phyloP scores from a whole-genome alignment of 2,888 invertebrate species.

The Rhingia rostrata region DNA sequence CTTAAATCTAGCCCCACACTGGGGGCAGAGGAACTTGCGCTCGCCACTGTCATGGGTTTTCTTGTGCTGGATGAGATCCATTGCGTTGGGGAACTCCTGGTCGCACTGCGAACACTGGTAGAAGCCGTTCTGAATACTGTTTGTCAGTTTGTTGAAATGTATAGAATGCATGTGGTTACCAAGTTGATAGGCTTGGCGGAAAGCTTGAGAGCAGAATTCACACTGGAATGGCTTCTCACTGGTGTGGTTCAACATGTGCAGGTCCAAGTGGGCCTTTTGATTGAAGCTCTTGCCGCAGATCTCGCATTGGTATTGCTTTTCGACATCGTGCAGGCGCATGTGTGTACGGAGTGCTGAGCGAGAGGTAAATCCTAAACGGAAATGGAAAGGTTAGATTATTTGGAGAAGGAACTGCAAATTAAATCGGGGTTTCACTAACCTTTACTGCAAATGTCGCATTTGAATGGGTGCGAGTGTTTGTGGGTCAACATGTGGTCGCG shows the following conservation, averaged over 20 bases:
- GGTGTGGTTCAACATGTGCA: constrained; percentile 64
- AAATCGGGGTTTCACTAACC: constrained; percentile 19
- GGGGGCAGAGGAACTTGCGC: constrained; percentile 53
- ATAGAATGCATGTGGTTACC: constrained; percentile 63
- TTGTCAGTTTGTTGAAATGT: constrained; percentile 37
- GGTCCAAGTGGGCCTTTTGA: constrained; percentile 64
- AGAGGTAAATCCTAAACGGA: constrained; percentile 70
- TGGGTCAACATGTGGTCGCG: constrained; percentile 76
- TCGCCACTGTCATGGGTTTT: constrained; percentile 51
- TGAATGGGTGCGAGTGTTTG: constrained; percentile 76
- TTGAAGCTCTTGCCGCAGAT: constrained; percentile 67
- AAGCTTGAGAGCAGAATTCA: constrained; percentile 63
- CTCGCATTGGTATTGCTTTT: constrained; percentile 63
- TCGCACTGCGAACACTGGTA: constrained; percentile 50
- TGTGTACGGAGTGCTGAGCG: constrained; percentile 76
- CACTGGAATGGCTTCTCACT: constrained; percentile 63
- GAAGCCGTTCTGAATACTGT: constrained; percentile 32
- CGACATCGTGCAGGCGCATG: constrained; percentile 60
- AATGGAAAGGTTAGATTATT: background rate
- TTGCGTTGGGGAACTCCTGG: constrained; percentile 31
- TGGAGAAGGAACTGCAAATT: background rate
- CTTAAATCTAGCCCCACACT: constrained; percentile 57
- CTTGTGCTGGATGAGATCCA: constrained; percentile 52
- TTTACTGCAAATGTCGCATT: constrained; percentile 77
- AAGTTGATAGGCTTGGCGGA: constrained; percentile 58